These are phyloP conservation scores for Chelidonichthys spinosus DNA, from an alignment of 2,797 vertebrate genomes.

Conservation along the genomic window DNA sequence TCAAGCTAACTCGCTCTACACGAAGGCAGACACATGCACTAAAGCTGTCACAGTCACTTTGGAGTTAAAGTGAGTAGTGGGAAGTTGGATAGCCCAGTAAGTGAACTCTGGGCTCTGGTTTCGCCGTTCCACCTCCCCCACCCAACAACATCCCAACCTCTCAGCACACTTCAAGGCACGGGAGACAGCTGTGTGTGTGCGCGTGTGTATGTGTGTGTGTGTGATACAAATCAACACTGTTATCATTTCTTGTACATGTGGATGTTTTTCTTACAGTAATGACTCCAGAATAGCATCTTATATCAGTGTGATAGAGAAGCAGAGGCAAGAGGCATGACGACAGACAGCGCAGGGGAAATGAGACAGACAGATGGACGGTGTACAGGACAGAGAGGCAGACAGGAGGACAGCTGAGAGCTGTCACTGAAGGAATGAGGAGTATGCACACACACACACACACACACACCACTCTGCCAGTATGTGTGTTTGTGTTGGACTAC, in stretches of 20 bases:
- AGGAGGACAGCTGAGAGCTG: constrained; percentile 71
- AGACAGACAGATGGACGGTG: constrained; percentile 9
- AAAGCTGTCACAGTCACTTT: constrained; percentile 5
- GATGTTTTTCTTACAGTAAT: neutral
- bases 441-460: constrained; percentile 35
- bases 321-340: neutral
- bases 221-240: constrained; percentile 20
- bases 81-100: constrained; percentile 32
- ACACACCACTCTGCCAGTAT: constrained; percentile 13
- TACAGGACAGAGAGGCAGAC: constrained; percentile 38
- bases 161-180: constrained; percentile 47
- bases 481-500: no score
- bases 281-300: neutral
- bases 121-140: constrained; percentile 51
- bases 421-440: constrained; percentile 63
- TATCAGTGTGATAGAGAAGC: neutral
- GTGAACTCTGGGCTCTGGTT: constrained; percentile 61
- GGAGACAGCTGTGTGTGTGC: constrained; percentile 61
- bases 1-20: neutral
- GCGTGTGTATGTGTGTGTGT: constrained; percentile 2
- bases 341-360: neutral
- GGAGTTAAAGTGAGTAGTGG: constrained; percentile 30
- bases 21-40: constrained; percentile 1
- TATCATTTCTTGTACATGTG: constrained; percentile 19
- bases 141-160: constrained; percentile 49